These are phyloP conservation scores for Monodelphis domestica DNA, from an alignment of 2,797 vertebrate genomes.

Conservation along the genomic window DNA sequence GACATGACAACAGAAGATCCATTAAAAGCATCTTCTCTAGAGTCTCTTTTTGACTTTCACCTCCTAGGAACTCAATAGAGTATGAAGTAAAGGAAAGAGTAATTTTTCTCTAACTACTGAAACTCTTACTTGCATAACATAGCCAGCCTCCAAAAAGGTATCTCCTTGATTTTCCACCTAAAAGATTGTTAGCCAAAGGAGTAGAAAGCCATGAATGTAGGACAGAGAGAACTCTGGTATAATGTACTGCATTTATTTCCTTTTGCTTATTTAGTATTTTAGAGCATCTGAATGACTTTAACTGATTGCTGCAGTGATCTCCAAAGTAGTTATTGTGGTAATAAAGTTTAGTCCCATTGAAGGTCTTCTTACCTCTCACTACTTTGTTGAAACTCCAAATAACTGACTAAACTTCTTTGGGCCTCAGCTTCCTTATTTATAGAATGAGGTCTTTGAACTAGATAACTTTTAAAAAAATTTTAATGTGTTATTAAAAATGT, in stretches of 20 bases:
- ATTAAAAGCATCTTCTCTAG: background rate
- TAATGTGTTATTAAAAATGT: background rate
- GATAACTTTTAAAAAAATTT: background rate
- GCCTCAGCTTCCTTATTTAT: background rate
- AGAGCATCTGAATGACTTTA: background rate
- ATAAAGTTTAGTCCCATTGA: conserved; percentile 1
- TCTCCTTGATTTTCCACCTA: background rate
- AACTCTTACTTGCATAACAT: background rate
- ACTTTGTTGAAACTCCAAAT: background rate
- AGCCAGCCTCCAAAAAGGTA: background rate
- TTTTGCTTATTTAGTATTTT: background rate
- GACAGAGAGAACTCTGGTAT: background rate
- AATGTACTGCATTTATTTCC: background rate
- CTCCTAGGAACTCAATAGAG: background rate
- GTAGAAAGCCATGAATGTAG: background rate
- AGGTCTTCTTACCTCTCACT: background rate
- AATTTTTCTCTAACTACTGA: background rate
- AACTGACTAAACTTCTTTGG: background rate
- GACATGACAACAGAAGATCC: background rate
- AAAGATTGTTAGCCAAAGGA: background rate
- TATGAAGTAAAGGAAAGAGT: background rate
- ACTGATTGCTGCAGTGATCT: background rate
- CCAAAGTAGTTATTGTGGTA: background rate
- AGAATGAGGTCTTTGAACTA: background rate
- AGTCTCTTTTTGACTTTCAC: background rate